Evolutionary conservation across 1,140 invertebrate species (phyloP).

Genomic region (Bombus consobrinus): DNA sequence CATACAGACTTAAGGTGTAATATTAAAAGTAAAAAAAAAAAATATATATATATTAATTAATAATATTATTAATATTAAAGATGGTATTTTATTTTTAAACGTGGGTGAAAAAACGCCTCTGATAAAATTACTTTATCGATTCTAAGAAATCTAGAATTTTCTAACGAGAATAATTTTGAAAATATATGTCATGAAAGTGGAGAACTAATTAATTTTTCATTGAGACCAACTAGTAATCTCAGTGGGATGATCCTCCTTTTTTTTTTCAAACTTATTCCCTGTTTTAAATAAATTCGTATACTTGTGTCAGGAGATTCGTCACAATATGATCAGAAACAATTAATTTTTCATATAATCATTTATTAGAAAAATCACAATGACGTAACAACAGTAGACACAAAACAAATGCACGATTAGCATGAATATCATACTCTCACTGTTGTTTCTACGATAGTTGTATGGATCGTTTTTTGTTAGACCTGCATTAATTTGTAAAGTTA

Average conservation of each 20-base stretch:
- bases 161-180: background rate
- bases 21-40: slow-evolving; percentile 70
- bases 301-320: background rate
- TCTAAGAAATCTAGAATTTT: background rate
- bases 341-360: slow-evolving; percentile 67
- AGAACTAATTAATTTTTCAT: background rate
- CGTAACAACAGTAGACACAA: slow-evolving; percentile 68
- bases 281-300: background rate
- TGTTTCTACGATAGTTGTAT: slow-evolving; percentile 37
- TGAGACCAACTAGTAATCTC: background rate
- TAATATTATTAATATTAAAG: slow-evolving; percentile 55
- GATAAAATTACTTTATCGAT: background rate
- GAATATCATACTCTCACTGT: slow-evolving; percentile 53
- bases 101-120: no score
- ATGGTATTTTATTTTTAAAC: background rate
- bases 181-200: no score
- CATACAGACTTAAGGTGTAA: slow-evolving; percentile 78
- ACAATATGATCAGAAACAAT: background rate
- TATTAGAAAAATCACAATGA: slow-evolving; percentile 77
- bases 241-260: background rate
- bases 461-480: slow-evolving; percentile 5
- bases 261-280: background rate
- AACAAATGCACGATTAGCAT: slow-evolving; percentile 64
- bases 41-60: slow-evolving; percentile 38
- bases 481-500: slow-evolving; percentile 41